phyloP scores from a whole-genome alignment of 2,797 vertebrate species.

The Poecile montanus region DNA sequence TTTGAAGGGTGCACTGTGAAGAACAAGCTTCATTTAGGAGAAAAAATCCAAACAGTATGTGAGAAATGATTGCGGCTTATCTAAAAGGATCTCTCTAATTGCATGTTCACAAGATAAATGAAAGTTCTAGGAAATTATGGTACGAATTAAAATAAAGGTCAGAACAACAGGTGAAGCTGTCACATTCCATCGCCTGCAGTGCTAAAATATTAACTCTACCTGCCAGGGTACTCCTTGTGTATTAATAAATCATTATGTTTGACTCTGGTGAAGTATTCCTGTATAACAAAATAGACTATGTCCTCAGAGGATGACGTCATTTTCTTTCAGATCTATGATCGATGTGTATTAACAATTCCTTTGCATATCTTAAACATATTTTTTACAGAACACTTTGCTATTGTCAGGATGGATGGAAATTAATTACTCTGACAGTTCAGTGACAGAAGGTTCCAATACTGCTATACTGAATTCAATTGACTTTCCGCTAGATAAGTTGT shows the following conservation, averaged over 20 bases:
- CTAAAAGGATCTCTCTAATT: slow-evolving; percentile 43
- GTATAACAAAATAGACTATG: neutral
- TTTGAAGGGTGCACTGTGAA: neutral
- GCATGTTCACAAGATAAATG: slow-evolving; percentile 34
- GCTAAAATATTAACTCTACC: slow-evolving; percentile 68
- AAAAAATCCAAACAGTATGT: neutral
- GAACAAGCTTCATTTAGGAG: neutral
- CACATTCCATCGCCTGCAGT: slow-evolving; percentile 19
- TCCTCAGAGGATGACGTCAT: neutral
- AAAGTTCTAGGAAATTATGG: slow-evolving; percentile 29
- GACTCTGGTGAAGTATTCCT: neutral
- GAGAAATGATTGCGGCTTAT: slow-evolving; percentile 26
- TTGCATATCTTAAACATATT: neutral
- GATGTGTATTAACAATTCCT: neutral
- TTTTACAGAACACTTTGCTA: neutral
- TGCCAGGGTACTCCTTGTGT: slow-evolving; percentile 43
- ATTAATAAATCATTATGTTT: slow-evolving; percentile 62
- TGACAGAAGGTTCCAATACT: neutral
- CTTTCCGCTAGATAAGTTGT: neutral
- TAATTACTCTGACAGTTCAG: slow-evolving; percentile 20
- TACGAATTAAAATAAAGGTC: slow-evolving; percentile 57
- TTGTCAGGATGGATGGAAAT: slow-evolving; percentile 6
- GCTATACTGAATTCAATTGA: neutral
- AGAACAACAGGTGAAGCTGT: slow-evolving; percentile 59
- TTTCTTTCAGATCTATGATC: neutral